Base-by-base conservation (phyloP, 2,113 vertebrate species). In the Brachypodius melanocephalos region DNA sequence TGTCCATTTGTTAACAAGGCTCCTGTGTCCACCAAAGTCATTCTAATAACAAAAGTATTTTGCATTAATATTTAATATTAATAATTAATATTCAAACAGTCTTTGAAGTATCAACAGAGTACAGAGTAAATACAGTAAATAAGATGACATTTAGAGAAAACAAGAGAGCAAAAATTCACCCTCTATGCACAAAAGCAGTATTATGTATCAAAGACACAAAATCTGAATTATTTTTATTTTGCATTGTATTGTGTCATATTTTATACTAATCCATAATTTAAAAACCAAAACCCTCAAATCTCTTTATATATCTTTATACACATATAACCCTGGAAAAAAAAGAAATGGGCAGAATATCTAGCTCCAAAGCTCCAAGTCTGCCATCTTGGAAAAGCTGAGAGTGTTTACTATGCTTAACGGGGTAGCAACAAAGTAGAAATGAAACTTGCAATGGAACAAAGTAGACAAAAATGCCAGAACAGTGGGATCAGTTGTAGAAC, bases 1-100 rank as follows among this genome's bases (percentile, higher is more conserved):
- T 17, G 99, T 99, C 99, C 99, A 99, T 92, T 99, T 99, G 95
- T 99, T 99, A 43, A 99, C 99, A 61, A 99, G 98, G 95, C 99
- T 99, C 92, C 99, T 98, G 97, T 99, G 99, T 18, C 99, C 99
- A 52, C 99, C 99, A 46, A 99, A 98, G 85, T 99, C 99, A 93
- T 99, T 99, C 99, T 99, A 97, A 83, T 65, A 96, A 89, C 10
- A 91, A 21, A 96, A 32, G 90, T n/a, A 69, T 78, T 68, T 82
- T 73, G 10, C 19, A 22, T 82, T 51, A 73, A 29, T 52, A 58
- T 72, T 63, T 78, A 36, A 9, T 14, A 38, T 38, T 38, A 38
- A 38, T 38, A 38, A 38, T 38, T 38, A 38, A 38, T 38, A 38
- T 38, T 38, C 8, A 38, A 88, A 80, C 24, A 67, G 22, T 45